Base-by-base conservation (phyloP, 1,140 invertebrate genomes). In the Rhyacophila brunnea region DNA sequence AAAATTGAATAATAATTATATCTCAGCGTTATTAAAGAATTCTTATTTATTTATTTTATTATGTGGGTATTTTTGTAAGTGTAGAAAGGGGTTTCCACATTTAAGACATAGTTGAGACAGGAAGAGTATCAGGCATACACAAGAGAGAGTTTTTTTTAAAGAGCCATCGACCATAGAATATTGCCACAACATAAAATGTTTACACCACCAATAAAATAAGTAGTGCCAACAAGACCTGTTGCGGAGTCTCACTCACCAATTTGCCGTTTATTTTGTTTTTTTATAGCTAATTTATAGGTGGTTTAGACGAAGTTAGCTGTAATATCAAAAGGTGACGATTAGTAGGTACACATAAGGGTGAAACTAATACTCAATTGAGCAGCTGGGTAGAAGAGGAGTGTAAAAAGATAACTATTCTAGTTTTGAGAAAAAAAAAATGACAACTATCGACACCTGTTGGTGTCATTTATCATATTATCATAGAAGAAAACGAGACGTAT, bases 281-380 rank as follows among this genome's bases (percentile, higher is more conserved):
- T 46, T 18, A 38, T 19, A 55, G 10, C 20, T 44, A 55, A 35
- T 42, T 57, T 40, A 51, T 55, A 56, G 36, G 57, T 53, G 52
- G 62, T 38, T 64, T 64, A 64, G 46, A 64, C 52, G 57, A 64
- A 60, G 62, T 64, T 60, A 52, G 57, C 62, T 64, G 62, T 60
- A 64, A 64, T 64, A 57, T 64, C 44, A 64, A 64, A 64, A 64
- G 59, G 57, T 54, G 52, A 35, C 20, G 40, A 58, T 64, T 60
- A 60, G 57, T 60, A 58, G 23, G 23, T 28, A 28, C 23, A 28
- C 23, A 28, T 28, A 28, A 9, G 23, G 9, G 23, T 28, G 23
- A 28, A 3, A 28, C 23, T 28, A 5, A 28, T 28, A 28, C 23
- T 28, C 23, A 28, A 28, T 34, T 15, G 14, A 15, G 9, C 42